These are phyloP conservation scores for Sula dactylatra DNA, from an alignment of 2,113 vertebrate species.

Conservation along the genomic window DNA sequence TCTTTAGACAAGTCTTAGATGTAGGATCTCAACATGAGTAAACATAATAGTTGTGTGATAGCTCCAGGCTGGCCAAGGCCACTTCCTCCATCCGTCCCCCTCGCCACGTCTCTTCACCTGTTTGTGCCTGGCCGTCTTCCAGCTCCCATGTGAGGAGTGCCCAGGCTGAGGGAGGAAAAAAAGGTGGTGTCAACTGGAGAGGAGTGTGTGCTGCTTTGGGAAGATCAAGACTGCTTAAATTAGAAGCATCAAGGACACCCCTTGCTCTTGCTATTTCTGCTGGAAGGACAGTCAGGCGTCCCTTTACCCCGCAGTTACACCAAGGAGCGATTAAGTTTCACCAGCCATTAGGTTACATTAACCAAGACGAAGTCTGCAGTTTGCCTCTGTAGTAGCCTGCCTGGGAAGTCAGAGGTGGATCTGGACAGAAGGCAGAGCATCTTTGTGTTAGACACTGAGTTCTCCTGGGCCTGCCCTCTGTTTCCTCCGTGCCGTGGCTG, in stretches of 20 bases:
- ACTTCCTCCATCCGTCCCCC: neutral
- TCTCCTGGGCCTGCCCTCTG: neutral
- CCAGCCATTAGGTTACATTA: accelerated
- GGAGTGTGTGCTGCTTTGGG: neutral
- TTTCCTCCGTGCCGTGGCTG: neutral
- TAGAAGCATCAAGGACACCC: neutral
- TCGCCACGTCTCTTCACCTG: neutral
- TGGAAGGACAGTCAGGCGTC: accelerated
- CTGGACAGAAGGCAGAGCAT: neutral
- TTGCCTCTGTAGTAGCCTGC: neutral
- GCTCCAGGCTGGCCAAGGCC: neutral
- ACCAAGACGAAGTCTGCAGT: neutral
- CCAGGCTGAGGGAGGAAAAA: neutral
- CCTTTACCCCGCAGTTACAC: neutral
- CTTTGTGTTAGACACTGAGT: neutral
- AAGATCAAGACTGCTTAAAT: slow-evolving; percentile 28
- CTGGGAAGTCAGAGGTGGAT: neutral
- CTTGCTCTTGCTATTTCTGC: neutral
- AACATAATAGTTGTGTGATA: neutral
- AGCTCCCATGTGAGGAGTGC: neutral
- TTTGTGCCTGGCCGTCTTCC: neutral
- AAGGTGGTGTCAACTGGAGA: neutral
- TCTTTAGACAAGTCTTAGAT: neutral
- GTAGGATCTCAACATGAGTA: neutral
- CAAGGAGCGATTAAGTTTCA: accelerated